Base-by-base conservation (phyloP, 2,888 invertebrate species). In the Mythimna loreyi region DNA sequence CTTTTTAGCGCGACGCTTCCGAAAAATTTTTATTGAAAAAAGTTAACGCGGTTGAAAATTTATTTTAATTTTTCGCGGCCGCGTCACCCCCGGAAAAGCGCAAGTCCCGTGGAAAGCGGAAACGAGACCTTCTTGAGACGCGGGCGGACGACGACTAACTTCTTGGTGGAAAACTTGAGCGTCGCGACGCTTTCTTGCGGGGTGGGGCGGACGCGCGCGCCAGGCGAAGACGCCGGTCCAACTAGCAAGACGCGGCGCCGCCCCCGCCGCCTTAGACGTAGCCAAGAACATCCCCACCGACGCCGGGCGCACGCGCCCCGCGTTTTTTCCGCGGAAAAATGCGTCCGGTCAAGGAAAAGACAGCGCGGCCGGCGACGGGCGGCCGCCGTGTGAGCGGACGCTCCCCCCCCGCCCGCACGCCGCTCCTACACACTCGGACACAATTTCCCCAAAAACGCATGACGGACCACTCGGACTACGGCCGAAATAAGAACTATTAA, bases 111-210 rank as follows among this genome's bases (percentile, higher is more conserved):
- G 92, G 87, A 90, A 91, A 90, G 92, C 92, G 94, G 94, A 93
- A 94, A 92, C 91, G 91, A 91, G 95, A 96, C 96, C 95, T 93
- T 88, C 93, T 96, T 93, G 96, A 94, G 95, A 95, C 94, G 95
- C 95, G 95, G 94, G 94, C 94, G 94, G 95, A 91, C 94, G 94
- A 92, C 95, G 96, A 96, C 96, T 96, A 96, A 96, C 95, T 96
- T 96, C 96, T 96, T 96, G 96, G 94, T 94, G 96, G 92, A 96
- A 96, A 96, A 96, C 93, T 95, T 94, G 92, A 91, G 93, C 94
- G 94, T 92, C 93, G 94, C 93, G 94, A 92, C 95, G 95, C 92
- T 92, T 92, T 95, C 95, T 95, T 95, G 94, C 94, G 93, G 94
- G 94, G 95, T 89, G 95, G 95, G 96, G 94, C 92, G 94, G 93